Conservation (phyloP, 1,140 invertebrate genomes). For the Drosophila punjabiensis region DNA sequence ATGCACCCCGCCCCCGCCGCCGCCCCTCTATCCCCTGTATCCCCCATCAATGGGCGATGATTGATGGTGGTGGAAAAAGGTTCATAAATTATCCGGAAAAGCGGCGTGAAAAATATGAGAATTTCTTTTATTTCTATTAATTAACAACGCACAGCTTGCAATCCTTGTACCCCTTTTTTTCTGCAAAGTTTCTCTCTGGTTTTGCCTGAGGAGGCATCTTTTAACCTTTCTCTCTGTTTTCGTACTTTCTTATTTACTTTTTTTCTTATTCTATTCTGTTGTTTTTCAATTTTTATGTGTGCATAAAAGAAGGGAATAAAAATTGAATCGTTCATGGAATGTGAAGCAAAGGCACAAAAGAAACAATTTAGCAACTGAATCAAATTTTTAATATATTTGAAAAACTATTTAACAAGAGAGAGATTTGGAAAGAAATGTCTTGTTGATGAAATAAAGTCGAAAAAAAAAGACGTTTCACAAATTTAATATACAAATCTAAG, state of each 20-base stretch:
- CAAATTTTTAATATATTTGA: background rate
- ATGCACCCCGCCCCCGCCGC: background rate
- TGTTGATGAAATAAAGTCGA: background rate
- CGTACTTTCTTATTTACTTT: background rate
- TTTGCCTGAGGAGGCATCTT: slow-evolving; percentile 17
- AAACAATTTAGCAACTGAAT: slow-evolving; percentile 29
- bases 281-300: slow-evolving; percentile 33
- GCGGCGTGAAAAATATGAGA: slow-evolving; percentile 11
- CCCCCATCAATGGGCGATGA: slow-evolving; percentile 9
- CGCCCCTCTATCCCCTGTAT: background rate
- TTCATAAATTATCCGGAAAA: slow-evolving; percentile 27
- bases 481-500: background rate
- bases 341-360: slow-evolving; percentile 26
- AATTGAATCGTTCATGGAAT: slow-evolving; percentile 66
- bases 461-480: background rate
- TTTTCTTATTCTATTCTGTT: slow-evolving; percentile 12
- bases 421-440: no score
- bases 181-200: background rate
- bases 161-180: slow-evolving; percentile 6
- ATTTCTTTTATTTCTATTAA: slow-evolving; percentile 48
- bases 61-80: slow-evolving; percentile 22
- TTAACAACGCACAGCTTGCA: slow-evolving; percentile 56
- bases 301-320: slow-evolving; percentile 36
- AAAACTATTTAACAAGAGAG: background rate
- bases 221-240: background rate